Base-by-base conservation (phyloP, 2,888 invertebrate genomes). In the Caenorhabditis uteleia region DNA sequence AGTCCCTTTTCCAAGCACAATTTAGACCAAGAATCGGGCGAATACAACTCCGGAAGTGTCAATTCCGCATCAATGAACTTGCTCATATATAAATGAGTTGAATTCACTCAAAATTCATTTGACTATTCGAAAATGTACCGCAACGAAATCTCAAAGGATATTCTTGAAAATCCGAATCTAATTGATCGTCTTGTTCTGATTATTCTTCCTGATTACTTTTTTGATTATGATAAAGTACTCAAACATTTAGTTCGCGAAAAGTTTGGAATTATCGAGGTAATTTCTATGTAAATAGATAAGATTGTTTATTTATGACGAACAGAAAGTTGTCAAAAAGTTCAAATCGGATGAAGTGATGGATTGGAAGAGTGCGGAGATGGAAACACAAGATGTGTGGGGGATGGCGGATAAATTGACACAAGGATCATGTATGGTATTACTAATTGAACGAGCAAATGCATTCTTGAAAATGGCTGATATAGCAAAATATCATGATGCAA, bases 241-340 rank as follows among this genome's bases (percentile, higher is more conserved):
- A 46, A 58, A n/a, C 40, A 53, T 36, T 26, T 70, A 2, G 16
- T 56, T 3, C 56, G 65, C n/a, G 47, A 51, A 26, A 55, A 62
- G 1, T 68, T 65, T 20, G 67, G 68, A 16, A 65, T 70, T 12
- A 33, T 70, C 1, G 68, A 70, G 61, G 70, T 67, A n/a, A 18
- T 34, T 40, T 27, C 14, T 20, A n/a, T n/a, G n/a, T n/a, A n/a
- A n/a, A n/a, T n/a, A n/a, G n/a, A n/a, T n/a, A n/a, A 23, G 14
- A 3, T 12, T 18, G n/a, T n/a, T 18, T 26, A 18, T 40, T 18
- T 31, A 7, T 25, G 14, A n/a, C 2, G 31, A 39, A 47, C 29
- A 70, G 70, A 70, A 70, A 50, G 18, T 27, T 2, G 48, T 59
- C 14, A 58, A 60, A 14, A 36, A 59, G 39, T 56, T 67, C 27